Conservation (phyloP, 2,113 vertebrate species). For the Spheniscus mendiculus region DNA sequence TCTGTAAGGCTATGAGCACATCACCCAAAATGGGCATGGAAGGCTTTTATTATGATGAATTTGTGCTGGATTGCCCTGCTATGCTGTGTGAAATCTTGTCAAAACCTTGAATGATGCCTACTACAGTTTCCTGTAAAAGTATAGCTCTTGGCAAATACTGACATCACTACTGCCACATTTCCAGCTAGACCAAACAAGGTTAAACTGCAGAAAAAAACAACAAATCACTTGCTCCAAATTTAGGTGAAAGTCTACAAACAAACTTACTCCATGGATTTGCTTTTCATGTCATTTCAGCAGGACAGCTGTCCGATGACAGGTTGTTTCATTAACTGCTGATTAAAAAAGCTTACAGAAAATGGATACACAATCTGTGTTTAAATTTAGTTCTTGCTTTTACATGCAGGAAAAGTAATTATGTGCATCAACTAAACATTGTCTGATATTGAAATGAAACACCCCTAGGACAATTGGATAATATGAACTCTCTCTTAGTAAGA, state of each 20-base stretch:
- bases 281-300: constrained; percentile 26
- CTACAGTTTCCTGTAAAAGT: constrained; percentile 42
- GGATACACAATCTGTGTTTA: background rate
- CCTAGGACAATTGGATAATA: constrained; percentile 11
- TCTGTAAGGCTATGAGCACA: constrained; percentile 13
- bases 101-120: constrained; percentile 44
- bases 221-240: constrained; percentile 36
- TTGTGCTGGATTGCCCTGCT: constrained; percentile 9
- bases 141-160: constrained; percentile 52
- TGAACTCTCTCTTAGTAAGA: background rate
- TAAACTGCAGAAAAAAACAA: constrained; percentile 45
- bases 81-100: constrained; percentile 38
- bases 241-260: constrained; percentile 45
- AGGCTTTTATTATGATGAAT: constrained; percentile 39
- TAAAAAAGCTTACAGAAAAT: constrained; percentile 23
- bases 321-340: constrained; percentile 45
- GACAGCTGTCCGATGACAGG: constrained; percentile 40
- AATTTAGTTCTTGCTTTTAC: constrained; percentile 36
- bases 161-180: constrained; percentile 29
- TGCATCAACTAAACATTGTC: background rate
- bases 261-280: background rate
- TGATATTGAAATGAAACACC: constrained; percentile 34
- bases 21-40: background rate
- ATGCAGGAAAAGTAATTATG: constrained; percentile 17
- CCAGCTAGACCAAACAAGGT: constrained; percentile 64